Conservation (phyloP, 2,888 invertebrate genomes). For the Sarcophaga carnaria region DNA sequence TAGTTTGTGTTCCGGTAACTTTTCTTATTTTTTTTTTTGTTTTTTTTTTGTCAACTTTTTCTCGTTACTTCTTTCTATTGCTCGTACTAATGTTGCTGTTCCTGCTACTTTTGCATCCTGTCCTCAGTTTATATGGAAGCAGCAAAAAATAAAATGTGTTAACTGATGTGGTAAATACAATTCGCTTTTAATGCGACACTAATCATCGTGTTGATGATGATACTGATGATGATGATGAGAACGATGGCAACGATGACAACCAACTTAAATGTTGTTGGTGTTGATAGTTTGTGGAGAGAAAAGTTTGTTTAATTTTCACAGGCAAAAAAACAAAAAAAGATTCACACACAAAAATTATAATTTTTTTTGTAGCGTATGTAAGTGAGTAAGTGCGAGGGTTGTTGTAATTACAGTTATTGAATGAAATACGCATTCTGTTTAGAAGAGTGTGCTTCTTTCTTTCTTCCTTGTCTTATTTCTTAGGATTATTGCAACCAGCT, state of each 20-base stretch:
- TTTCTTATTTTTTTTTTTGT: conserved; percentile 13
- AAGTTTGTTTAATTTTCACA: conserved; percentile 61
- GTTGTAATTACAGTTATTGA: too few species aligned
- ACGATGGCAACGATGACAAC: conserved; percentile 5
- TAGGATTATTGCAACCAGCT: too few species aligned
- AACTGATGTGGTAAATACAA: conserved; percentile 67
- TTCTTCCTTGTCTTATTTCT: too few species aligned
- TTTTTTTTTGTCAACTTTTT: conserved; percentile 22
- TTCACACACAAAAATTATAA: background rate
- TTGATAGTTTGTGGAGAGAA: conserved; percentile 58
- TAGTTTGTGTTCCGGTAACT: conserved; percentile 55
- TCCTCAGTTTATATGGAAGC: background rate
- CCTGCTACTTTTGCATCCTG: conserved; percentile 23
- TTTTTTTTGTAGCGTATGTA: too few species aligned
- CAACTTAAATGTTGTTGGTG: conserved; percentile 52
- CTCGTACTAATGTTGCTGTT: conserved; percentile 4
- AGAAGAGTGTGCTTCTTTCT: too few species aligned
- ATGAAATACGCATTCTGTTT: too few species aligned
- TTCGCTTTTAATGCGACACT: conserved; percentile 69
- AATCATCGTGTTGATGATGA: conserved; percentile 65
- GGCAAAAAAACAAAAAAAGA: background rate
- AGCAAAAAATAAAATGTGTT: conserved; percentile 53
- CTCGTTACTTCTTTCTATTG: background rate
- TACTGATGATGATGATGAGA: conserved; percentile 18
- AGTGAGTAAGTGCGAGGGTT: too few species aligned